Base-by-base conservation (phyloP, 2,888 invertebrate genomes). In the Perdita meconis region DNA sequence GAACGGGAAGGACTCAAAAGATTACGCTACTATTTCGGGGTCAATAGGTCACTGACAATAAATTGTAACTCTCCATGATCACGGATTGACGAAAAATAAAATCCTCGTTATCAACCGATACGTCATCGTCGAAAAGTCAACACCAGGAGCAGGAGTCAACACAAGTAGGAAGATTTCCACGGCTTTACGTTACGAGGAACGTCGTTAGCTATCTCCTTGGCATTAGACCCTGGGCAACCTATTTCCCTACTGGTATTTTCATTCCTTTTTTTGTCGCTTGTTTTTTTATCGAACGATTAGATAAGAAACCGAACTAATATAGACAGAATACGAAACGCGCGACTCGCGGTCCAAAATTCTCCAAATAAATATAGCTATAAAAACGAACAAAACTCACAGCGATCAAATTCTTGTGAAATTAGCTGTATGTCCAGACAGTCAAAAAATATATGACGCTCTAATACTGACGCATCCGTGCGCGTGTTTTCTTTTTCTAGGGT, bases 251-350 rank as follows among this genome's bases (percentile, higher is more conserved):
- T 36, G 47, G 50, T 19, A 70, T 78, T 83, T 82, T 56, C 40
- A 81, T 84, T 88, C n/a, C 30, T 30, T 30, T 6, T 30, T 30
- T 30, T 30, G 3, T 6, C 6, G 2, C 6, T 30, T 30, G 3
- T 30, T 87, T 82, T 83, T 55, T 70, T 42, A 24, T 69, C 24
- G 44, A 16, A 42, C 56, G 88, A 89, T 87, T 83, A 87, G 84
- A 87, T 86, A 87, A 83, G 61, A 16, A 12, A n/a, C 22, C 24
- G 47, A 16, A 51, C 19, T 36, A 53, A 42, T 38, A 61, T 26
- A 8, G 26, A 4, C n/a, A 12, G 30, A 40, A 38, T 50, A 5
- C 16, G 47, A 2, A 44, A 22, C 16, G 19, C 8, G 12, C 38
- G 13, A 5, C 16, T n/a, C n/a, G n/a, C n/a, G n/a, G n/a, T n/a